Base-by-base conservation (phyloP, 1,140 invertebrate species). In the Leptopilina clavipes region DNA sequence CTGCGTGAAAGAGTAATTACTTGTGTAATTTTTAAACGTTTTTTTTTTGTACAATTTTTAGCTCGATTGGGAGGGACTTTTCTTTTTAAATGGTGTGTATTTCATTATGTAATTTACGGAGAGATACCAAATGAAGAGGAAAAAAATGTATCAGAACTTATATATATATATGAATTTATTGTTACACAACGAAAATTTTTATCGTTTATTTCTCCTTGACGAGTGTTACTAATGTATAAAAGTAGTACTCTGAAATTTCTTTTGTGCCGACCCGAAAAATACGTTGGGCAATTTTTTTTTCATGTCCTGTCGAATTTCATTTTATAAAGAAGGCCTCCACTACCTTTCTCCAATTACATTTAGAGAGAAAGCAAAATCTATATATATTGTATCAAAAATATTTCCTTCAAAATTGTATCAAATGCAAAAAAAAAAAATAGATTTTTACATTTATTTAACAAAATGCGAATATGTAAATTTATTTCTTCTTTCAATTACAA, bases 131-230 rank as follows among this genome's bases (percentile, higher is more conserved):
- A 52, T 52, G 6, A 31, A 31, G 37, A 40, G 9, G 9, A 40
- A 52, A 52, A n/a, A 52, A 52, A 52, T 8, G n/a, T 52, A 52
- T 17, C 48, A 52, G 12, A 17, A 8, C 48, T 52, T 5, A 17
- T 52, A n/a, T n/a, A n/a, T n/a, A n/a, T n/a, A n/a, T n/a, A n/a
- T 52, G 48, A 52, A 14, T 45, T n/a, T 45, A 45, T 45, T 14
- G 48, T 52, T 52, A 52, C n/a, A 52, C 48, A 52, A 52, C 48
- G 48, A 52, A 52, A 52, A 52, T 52, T 52, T 31, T 52, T 52
- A 52, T 52, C 48, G 48, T 17, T 52, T 52, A 52, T 52, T 52
- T 52, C 48, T 52, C 48, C 48, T 52, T 52, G 48, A 48, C 45
- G 45, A n/a, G 44, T 14, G n/a, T 17, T 40, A 40, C 37, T 40